phyloP scores from a whole-genome alignment of 2,113 vertebrate species.

The Pygoscelis antarcticus region DNA sequence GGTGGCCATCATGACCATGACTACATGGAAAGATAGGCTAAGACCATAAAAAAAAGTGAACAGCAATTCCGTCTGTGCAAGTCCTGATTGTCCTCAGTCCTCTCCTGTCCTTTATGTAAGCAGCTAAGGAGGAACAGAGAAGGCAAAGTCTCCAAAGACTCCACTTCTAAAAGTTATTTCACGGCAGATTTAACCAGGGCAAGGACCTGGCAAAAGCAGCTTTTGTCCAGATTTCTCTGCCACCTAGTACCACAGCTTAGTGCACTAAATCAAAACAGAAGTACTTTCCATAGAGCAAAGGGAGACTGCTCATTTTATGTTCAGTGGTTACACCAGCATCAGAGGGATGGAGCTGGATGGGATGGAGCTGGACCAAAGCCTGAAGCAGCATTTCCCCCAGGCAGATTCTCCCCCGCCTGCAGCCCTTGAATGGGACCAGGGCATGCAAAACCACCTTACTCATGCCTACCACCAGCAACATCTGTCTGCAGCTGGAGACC shows the following conservation, averaged over 20 bases:
- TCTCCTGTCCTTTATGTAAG: neutral
- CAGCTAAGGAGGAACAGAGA: neutral
- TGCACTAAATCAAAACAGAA: neutral
- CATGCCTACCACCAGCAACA: neutral
- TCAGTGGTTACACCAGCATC: fast-evolving
- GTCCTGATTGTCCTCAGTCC: neutral
- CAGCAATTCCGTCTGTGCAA: neutral
- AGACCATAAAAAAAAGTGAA: neutral
- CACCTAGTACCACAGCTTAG: neutral
- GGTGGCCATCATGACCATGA: neutral
- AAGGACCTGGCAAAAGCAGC: neutral
- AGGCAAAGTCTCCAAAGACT: neutral
- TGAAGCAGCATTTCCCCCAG: neutral
- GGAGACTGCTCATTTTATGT: fast-evolving
- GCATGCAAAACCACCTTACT: neutral
- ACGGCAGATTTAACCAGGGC: neutral
- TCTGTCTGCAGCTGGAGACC: neutral
- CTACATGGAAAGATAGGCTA: fast-evolving
- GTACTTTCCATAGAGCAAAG: fast-evolving
- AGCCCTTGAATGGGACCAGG: fast-evolving
- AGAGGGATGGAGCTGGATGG: neutral
- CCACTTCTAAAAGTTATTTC: neutral
- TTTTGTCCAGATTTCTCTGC: neutral
- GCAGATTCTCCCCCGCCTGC: neutral
- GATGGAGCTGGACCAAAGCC: neutral